phyloP scores from a whole-genome alignment of 1,140 invertebrate species.

The Trialeurodes vaporariorum region DNA sequence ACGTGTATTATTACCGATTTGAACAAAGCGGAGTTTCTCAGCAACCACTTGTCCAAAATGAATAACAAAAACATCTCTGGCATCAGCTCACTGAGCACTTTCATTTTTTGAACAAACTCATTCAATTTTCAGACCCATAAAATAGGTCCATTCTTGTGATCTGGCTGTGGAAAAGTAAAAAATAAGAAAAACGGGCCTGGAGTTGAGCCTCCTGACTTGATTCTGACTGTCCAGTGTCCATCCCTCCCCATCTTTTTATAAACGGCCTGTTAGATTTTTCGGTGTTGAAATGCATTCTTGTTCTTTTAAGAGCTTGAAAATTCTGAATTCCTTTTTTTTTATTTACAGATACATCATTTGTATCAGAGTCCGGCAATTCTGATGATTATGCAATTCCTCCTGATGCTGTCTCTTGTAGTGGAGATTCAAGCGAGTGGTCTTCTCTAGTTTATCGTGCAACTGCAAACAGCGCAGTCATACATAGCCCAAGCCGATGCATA shows the following conservation, averaged over 20 bases:
- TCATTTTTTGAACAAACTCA: too few species aligned
- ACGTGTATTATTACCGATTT: too few species aligned
- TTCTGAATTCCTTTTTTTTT: background rate
- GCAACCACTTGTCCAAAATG: too few species aligned
- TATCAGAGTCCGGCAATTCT: constrained; percentile 70
- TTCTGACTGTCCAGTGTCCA: too few species aligned
- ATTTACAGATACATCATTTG: constrained; percentile 64
- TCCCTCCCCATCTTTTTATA: too few species aligned
- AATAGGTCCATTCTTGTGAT: too few species aligned
- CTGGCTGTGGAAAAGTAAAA: too few species aligned
- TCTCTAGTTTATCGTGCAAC: constrained; percentile 19
- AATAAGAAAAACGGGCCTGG: background rate
- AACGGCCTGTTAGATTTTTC: too few species aligned
- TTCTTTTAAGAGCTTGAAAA: background rate
- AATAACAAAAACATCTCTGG: too few species aligned
- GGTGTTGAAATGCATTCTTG: background rate
- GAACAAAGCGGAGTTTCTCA: too few species aligned
- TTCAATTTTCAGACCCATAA: too few species aligned
- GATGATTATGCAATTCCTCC: constrained; percentile 94
- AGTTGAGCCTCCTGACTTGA: background rate
- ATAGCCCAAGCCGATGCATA: constrained; percentile 7
- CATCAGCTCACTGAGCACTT: too few species aligned
- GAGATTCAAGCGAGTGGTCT: constrained; percentile 41
- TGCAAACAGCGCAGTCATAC: constrained; percentile 31
- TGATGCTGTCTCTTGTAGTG: constrained; percentile 67